Evolutionary conservation across 2,888 invertebrate species (phyloP).

Genomic region (Eupithecia dodoneata): DNA sequence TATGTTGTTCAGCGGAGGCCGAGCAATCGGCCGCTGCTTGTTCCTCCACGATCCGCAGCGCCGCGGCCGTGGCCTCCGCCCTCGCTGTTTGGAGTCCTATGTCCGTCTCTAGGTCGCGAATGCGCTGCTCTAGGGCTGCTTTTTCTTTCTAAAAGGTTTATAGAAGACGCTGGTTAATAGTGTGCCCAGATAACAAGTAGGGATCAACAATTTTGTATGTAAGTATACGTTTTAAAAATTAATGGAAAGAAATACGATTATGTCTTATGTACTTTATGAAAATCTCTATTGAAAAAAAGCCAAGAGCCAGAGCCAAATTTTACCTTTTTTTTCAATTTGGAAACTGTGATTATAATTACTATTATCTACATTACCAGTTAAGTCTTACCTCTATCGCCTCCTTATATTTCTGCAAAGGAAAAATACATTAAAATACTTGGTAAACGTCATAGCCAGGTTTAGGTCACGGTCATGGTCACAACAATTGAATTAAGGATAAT

Average conservation of each 20-base stretch:
- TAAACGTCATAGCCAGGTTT: neutral
- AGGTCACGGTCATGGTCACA: neutral
- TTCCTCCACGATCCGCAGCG: constrained; percentile 66
- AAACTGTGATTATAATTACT: neutral
- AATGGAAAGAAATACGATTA: neutral
- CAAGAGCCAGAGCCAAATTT: neutral
- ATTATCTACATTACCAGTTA: neutral
- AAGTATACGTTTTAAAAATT: neutral
- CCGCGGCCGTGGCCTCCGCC: constrained; percentile 69
- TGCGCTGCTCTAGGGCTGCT: constrained; percentile 79
- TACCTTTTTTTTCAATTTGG: no score
- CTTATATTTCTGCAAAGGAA: constrained; percentile 77
- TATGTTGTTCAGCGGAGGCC: constrained; percentile 69
- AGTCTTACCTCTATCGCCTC: constrained; percentile 77
- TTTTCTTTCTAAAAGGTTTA: constrained; percentile 62
- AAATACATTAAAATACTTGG: constrained; percentile 19
- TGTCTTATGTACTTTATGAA: neutral
- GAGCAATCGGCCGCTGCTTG: constrained; percentile 66
- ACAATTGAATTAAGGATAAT: neutral
- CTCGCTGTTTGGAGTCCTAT: constrained; percentile 67
- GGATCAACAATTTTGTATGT: neutral
- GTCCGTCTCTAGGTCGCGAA: constrained; percentile 74
- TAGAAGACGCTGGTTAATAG: neutral
- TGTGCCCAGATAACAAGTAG: neutral
- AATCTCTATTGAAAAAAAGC: no score